Base-by-base conservation (phyloP, 2,113 vertebrate species). In the western clawed frog (Xenopus tropicalis) region DNA sequence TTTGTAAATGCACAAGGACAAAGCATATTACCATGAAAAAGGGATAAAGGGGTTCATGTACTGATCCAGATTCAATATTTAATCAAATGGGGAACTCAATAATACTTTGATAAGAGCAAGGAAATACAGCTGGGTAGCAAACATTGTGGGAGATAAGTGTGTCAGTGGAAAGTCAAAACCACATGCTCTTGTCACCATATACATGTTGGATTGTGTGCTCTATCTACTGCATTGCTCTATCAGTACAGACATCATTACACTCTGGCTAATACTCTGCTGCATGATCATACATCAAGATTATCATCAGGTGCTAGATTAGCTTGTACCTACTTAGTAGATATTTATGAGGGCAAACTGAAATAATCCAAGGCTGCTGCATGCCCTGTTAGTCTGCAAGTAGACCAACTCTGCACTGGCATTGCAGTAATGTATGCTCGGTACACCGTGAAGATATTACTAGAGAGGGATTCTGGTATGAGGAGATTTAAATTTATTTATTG, bases 301-400 rank as follows among this genome's bases (percentile, higher is more conserved):
- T 74, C 67, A 74, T 68, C 72, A 67, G 25, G 22, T 51, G 23
- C 23, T 37, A 22, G 56, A 74, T 67, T 67, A 67, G 72, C 10
- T 37, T 67, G 56, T 74, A 67, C 64, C 72, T 66, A 74, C 64
- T 68, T 68, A 74, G 42, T 74, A 58, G 54, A 74, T 67, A 74
- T 74, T 74, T 74, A 74, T 74, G 64, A 74, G 19, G 56, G 56
- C 24, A 74, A 64, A 61, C 67, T 68, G 56, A 67, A 51, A 67
- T 61, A 74, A 66, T 66, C 37, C 63, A 73, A 51, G 42, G 43
- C 72, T 68, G 65, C 42, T 74, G 65, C 12, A 67, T 67, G 64
- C 64, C 62, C 63, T 58, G 29, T 73, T 51, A 66, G 66, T 66
- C 66, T 29, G 21, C 62, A 58, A 46, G 52, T 73, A 66, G 21